phyloP scores from a whole-genome alignment of 2,888 invertebrate species.

The Phlogophora meticulosa region DNA sequence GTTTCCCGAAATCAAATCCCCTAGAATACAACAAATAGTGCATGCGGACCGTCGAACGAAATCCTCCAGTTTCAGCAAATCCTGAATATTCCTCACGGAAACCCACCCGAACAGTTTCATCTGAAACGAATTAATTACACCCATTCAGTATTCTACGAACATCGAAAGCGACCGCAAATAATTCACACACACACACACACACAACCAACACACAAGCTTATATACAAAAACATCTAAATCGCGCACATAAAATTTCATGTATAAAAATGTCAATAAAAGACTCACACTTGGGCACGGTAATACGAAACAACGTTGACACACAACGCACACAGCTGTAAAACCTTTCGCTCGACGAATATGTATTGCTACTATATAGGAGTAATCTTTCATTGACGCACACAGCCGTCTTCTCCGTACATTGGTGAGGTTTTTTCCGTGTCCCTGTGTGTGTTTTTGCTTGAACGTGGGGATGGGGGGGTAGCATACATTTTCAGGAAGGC shows the following conservation, averaged over 20 bases:
- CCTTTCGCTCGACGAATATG: slow-evolving; percentile 81
- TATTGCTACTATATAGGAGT: slow-evolving; percentile 83
- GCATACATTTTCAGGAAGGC: slow-evolving; percentile 90
- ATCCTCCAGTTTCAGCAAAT: slow-evolving; percentile 48
- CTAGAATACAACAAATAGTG: slow-evolving; percentile 36
- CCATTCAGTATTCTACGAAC: slow-evolving; percentile 85
- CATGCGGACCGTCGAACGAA: slow-evolving; percentile 46
- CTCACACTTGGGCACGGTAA: slow-evolving; percentile 73
- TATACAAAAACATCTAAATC: slow-evolving; percentile 83
- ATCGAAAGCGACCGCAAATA: slow-evolving; percentile 85
- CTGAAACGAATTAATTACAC: slow-evolving; percentile 87
- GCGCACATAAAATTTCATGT: slow-evolving; percentile 88
- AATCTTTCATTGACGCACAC: slow-evolving; percentile 85
- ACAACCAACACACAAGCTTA: slow-evolving; percentile 61
- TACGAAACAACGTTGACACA: slow-evolving; percentile 65
- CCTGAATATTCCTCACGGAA: slow-evolving; percentile 64
- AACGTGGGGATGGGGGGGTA: slow-evolving; percentile 71
- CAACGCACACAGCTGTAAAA: slow-evolving; percentile 70
- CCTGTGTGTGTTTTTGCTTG: slow-evolving; percentile 75
- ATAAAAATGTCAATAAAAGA: slow-evolving; percentile 90
- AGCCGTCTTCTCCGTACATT: slow-evolving; percentile 74
- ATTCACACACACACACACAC: slow-evolving; percentile 79
- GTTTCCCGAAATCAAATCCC: slow-evolving; percentile 40
- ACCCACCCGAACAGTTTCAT: slow-evolving; percentile 73
- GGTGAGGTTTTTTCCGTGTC: slow-evolving; percentile 81